Evolutionary conservation across 2,888 invertebrate genomes (phyloP), one percentile per base, ranked within the genome.

Genomic region (Hipparchia semele): DNA sequence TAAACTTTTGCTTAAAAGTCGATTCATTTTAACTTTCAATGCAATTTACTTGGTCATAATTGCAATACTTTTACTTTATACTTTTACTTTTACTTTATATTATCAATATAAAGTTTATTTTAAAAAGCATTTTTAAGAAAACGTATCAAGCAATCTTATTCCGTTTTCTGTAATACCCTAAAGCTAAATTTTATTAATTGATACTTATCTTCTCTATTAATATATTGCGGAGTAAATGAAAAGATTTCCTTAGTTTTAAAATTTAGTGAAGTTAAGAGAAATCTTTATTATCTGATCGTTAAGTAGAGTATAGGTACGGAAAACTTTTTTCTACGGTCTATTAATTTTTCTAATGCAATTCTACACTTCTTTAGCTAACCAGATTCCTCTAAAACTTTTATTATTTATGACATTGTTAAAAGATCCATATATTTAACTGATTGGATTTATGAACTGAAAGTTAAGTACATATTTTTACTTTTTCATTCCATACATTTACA

Each of bases 321-420:
- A 23, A 13, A 51, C 33, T 53, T 65, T 65, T 65, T 53, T 23
- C 65, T 33, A 65, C 65, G 65, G 65, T 65, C 65, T 65, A 51
- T 53, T 51, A 65, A 51, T 65, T 60, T 62, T 65, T 33, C 33
- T 33, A 33, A 53, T 53, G 65, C 53, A 33, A 65, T 53, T 53
- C 51, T 1, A 65, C 7, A 65, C 51, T 65, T 53, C 53, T 23
- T 65, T n/a, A 53, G 51, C 33, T 39, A 39, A 33, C 33, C 33
- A 12, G 33, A 60, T 6, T 33, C 12, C 9, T 0, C 39, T 33
- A 10, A 10, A 10, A 39, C 8, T 60, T 8, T 6, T 23, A 23
- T 23, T 13, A n/a, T 23, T 58, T 58, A 58, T 58, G 6, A 23
- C 13, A 58, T 10, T 10, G 59, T 10, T 59, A 59, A 59, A 56